phyloP scores from a whole-genome alignment of 2,113 vertebrate genomes.

The Hystrix brachyura region DNA sequence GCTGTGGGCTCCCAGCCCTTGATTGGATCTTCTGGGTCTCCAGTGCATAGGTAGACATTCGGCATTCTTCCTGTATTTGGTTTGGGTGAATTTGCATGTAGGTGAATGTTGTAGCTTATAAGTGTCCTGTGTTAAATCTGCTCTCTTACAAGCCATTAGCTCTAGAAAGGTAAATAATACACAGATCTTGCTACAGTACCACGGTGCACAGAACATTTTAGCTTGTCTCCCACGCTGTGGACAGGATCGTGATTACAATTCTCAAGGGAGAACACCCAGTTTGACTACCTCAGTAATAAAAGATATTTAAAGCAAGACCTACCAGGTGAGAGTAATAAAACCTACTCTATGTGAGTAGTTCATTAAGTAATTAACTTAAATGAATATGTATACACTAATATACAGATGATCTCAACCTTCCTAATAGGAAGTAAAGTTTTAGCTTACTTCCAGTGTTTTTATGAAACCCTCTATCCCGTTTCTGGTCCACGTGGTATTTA shows the following conservation, averaged over 20 bases:
- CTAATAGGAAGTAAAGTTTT: background rate
- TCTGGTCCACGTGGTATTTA: background rate
- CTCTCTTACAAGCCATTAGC: too few species aligned
- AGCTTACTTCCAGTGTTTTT: background rate
- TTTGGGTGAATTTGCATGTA: too few species aligned
- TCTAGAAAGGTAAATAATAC: too few species aligned
- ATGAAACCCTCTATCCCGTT: background rate
- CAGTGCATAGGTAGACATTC: too few species aligned
- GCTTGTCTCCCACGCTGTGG: background rate
- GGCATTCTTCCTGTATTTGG: too few species aligned
- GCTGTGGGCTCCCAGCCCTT: too few species aligned
- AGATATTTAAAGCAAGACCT: slow-evolving; percentile 14
- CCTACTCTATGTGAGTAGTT: background rate
- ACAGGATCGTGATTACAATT: background rate
- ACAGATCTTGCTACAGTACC: background rate
- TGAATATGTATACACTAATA: background rate
- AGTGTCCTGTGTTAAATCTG: too few species aligned
- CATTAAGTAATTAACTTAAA: slow-evolving; percentile 24
- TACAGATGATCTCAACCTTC: slow-evolving; percentile 22
- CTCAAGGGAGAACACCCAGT: background rate
- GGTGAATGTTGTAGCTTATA: too few species aligned
- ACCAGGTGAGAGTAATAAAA: background rate
- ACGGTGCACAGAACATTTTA: background rate
- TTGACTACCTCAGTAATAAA: background rate
- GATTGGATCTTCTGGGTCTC: too few species aligned